phyloP scores from a whole-genome alignment of 2,888 invertebrate genomes.

The Epicampocera succincta region DNA sequence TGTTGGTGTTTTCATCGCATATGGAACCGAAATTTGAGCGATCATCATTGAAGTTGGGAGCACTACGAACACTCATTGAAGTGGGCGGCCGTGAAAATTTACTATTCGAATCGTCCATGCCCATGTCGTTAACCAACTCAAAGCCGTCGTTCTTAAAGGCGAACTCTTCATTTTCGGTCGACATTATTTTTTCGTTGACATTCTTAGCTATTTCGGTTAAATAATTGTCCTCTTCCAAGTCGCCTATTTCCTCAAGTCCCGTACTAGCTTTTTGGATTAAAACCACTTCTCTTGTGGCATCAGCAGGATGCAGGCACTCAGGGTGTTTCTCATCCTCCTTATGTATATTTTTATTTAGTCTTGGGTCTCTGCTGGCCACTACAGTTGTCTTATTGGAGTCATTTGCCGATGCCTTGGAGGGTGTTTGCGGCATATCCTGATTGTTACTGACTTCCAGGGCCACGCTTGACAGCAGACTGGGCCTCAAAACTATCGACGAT shows the following conservation, averaged over 20 bases:
- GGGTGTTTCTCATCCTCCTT: slow-evolving; percentile 72
- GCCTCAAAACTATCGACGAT: slow-evolving; percentile 73
- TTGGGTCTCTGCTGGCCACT: slow-evolving; percentile 79
- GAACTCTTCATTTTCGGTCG: slow-evolving; percentile 79
- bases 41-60: slow-evolving; percentile 80
- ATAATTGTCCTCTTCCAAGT: slow-evolving; percentile 79
- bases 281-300: slow-evolving; percentile 29
- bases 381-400: slow-evolving; percentile 68
- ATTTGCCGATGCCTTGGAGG: slow-evolving; percentile 51
- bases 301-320: not conserved
- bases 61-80: slow-evolving; percentile 80
- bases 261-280: slow-evolving; percentile 52
- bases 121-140: slow-evolving; percentile 74
- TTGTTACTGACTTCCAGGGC: slow-evolving; percentile 63
- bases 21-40: slow-evolving; percentile 78
- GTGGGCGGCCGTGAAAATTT: slow-evolving; percentile 77
- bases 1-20: slow-evolving; percentile 80
- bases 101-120: slow-evolving; percentile 71
- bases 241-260: slow-evolving; percentile 67
- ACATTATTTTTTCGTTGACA: slow-evolving; percentile 81
- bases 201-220: slow-evolving; percentile 81
- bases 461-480: slow-evolving; percentile 74
- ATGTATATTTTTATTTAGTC: slow-evolving; percentile 80
- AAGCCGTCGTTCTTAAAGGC: slow-evolving; percentile 80
- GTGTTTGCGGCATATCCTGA: slow-evolving; percentile 42